These are phyloP conservation scores for Zaprionus ghesquierei DNA, from an alignment of 1,140 invertebrate species.

Conservation along the genomic window DNA sequence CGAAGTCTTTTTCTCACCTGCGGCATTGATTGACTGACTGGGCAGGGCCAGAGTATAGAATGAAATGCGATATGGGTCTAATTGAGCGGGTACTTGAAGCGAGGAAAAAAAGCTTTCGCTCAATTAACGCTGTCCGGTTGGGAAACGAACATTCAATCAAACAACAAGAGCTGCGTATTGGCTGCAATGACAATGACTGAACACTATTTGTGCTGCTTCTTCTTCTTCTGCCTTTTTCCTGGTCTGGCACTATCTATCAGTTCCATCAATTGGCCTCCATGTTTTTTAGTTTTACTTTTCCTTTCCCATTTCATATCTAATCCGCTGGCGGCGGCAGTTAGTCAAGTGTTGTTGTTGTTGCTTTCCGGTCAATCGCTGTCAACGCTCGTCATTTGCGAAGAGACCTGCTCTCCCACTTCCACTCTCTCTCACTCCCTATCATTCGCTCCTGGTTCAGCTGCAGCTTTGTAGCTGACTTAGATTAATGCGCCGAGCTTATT, in stretches of 20 bases:
- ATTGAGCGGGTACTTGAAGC: constrained; percentile 19
- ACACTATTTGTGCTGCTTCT: constrained; percentile 10
- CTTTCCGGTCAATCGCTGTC: constrained; percentile 31
- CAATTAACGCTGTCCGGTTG: constrained; percentile 25
- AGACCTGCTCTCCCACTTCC: background rate
- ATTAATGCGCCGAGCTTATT: constrained; percentile 6
- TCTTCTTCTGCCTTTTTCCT: no score
- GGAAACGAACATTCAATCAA: constrained; percentile 37
- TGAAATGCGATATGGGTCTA: constrained; percentile 26
- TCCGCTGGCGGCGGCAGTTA: constrained; percentile 18
- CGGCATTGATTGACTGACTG: constrained; percentile 3
- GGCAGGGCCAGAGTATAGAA: background rate
- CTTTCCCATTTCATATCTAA: constrained; percentile 32
- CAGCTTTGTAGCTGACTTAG: constrained; percentile 4
- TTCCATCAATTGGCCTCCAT: constrained; percentile 29
- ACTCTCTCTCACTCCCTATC: background rate
- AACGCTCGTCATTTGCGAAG: constrained; percentile 16
- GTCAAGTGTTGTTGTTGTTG: constrained; percentile 20
- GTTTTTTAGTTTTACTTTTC: background rate
- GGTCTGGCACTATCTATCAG: constrained; percentile 2
- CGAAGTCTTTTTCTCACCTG: constrained; percentile 6
- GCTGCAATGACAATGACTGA: constrained; percentile 32
- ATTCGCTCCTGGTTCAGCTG: background rate
- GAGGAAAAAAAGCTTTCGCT: constrained; percentile 23
- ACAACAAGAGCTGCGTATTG: background rate